These are phyloP conservation scores for Strongylocentrotus purpuratus DNA, from an alignment of 35 echinoderm and acorn worm genomes.

Conservation along the genomic window DNA sequence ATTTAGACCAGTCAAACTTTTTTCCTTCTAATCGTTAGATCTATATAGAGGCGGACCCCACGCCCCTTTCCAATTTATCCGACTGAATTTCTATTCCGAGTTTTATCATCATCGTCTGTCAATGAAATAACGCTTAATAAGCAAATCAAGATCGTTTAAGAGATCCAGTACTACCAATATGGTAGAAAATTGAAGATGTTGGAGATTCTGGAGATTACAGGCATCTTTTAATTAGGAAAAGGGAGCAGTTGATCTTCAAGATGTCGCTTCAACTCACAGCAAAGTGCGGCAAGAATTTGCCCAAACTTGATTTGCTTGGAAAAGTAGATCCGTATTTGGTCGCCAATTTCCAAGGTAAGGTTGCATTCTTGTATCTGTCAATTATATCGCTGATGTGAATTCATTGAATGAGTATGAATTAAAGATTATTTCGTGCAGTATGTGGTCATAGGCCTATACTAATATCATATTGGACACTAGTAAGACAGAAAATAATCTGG, in stretches of 20 bases:
- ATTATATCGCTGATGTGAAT: background rate
- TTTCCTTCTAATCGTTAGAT: background rate
- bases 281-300: constrained; percentile 8
- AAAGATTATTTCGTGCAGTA: background rate
- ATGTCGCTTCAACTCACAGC: constrained; percentile 30
- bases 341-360: constrained; percentile 38
- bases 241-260: background rate
- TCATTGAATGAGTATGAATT: background rate
- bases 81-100: background rate
- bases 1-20: background rate
- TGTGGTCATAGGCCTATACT: background rate
- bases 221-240: background rate
- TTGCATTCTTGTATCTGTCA: background rate
- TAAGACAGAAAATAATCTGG: background rate
- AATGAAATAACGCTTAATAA: background rate
- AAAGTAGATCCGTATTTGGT: constrained; percentile 28
- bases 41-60: background rate
- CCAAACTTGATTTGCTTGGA: background rate
- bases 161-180: background rate
- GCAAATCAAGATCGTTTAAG: background rate
- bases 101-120: background rate
- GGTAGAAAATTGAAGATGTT: background rate
- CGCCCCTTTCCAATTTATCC: background rate
- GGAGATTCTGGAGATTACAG: background rate
- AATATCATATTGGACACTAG: background rate